Evolutionary conservation across 2,113 vertebrate genomes (phyloP), one percentile per base, ranked within the genome.

Genomic region (Proterorhinus semilunaris): DNA sequence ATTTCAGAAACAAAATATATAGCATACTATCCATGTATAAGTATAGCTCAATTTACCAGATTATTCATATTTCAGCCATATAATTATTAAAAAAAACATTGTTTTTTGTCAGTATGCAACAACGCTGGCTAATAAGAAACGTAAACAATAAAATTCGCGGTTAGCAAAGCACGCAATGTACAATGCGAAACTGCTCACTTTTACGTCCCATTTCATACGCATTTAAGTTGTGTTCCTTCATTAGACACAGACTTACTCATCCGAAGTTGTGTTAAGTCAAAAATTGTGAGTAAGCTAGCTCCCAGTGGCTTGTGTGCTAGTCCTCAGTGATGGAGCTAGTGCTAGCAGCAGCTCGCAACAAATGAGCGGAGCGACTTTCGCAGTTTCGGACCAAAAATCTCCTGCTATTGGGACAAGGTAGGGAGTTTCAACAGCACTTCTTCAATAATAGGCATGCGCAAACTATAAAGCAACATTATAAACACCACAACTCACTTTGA

Each of bases 401-500:
- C 64, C 66, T 8, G 66, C 68, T n/a, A 4, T 8, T 58, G 66
- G 53, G 0, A 21, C 42, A 5, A 11, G 66, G 17, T 12, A 0
- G 6, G 10, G 1, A 0, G 1, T 55, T 49, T 3, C 27, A 12
- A 16, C 6, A 51, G 9, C 2, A 10, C 5, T 11, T 1, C 13
- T 16, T 0, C 46, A 10, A 16, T 6, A 17, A 10, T 42, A 15
- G 17, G 13, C 27, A 44, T 58, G 6, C 10, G 2, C 6, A 17
- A 15, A 6, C 69, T 8, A 47, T 1, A 5, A 52, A 50, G 62
- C n/a, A 52, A 7, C 5, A 7, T 43, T 17, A 43, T 8, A 42
- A 36, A 42, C 62, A 66, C 13, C 27, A 1, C 73, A 90, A 91
- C 89, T 90, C 86, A 92, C 91, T 90, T 91, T 85, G 81, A 79